A percentile compares a stretch with the other conserved stretches of the same genome.
Evolutionary conservation across 2,888 invertebrate genomes (phyloP).

Genomic region (Hoplodrina ambigua): DNA sequence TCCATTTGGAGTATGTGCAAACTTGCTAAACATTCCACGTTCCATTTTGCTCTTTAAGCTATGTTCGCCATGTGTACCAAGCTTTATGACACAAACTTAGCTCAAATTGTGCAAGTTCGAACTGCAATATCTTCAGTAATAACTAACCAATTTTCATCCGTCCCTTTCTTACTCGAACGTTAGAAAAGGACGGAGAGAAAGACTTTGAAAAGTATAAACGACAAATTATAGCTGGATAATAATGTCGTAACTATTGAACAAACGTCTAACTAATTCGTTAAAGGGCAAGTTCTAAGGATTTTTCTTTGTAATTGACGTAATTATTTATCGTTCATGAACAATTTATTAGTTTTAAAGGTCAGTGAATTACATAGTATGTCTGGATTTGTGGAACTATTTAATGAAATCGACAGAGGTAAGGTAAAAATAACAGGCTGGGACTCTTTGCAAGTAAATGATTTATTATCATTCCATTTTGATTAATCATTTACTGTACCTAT

Average conservation of each 20-base stretch:
- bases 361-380: constrained; percentile 1
- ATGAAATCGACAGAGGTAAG: too few species aligned
- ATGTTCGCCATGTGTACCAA: constrained; percentile 29
- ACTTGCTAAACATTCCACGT: constrained; percentile 17
- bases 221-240: constrained; percentile 52
- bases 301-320: constrained; percentile 49
- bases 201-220: constrained; percentile 48
- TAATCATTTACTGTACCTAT: too few species aligned
- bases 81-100: constrained; percentile 53
- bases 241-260: constrained; percentile 49
- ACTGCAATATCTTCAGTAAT: constrained; percentile 51
- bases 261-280: constrained; percentile 49
- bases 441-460: too few species aligned
- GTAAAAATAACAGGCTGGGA: too few species aligned
- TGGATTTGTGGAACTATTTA: background rate
- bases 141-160: constrained; percentile 23
- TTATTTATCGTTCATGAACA: constrained; percentile 42
- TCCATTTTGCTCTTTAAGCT: constrained; percentile 12
- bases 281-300: constrained; percentile 52
- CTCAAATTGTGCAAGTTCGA: constrained; percentile 54
- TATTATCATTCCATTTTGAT: too few species aligned
- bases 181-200: constrained; percentile 14
- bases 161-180: constrained; percentile 20
- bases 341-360: constrained; percentile 40
- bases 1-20: constrained; percentile 18